Conservation (phyloP, 2,797 vertebrate species). For the Parotocinclus haroldoi region DNA sequence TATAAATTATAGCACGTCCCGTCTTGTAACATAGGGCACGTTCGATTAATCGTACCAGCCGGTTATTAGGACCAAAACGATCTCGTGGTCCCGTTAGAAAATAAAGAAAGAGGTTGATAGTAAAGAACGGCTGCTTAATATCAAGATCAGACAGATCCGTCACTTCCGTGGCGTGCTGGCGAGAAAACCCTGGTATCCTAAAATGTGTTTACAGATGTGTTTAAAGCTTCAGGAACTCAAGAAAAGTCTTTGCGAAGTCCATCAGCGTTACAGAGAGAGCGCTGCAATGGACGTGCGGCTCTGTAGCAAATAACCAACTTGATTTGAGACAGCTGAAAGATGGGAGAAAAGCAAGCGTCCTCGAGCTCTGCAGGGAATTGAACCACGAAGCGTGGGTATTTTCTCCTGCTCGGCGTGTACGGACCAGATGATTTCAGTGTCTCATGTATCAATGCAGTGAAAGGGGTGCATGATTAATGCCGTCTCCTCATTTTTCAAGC, state of each 20-base stretch:
- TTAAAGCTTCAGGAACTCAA: slow-evolving; percentile 56
- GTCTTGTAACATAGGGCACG: too few species aligned
- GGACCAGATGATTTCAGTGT: slow-evolving; percentile 83
- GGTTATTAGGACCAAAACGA: too few species aligned
- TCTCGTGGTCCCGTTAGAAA: too few species aligned
- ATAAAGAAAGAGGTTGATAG: too few species aligned
- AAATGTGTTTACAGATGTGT: slow-evolving; percentile 36
- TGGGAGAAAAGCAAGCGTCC: slow-evolving; percentile 74
- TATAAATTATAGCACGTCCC: too few species aligned
- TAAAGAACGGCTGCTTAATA: too few species aligned
- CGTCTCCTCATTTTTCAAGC: slow-evolving; percentile 72
- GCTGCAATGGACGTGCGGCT: slow-evolving; percentile 80
- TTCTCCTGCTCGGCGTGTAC: slow-evolving; percentile 74
- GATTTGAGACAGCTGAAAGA: slow-evolving; percentile 90
- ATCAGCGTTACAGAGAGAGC: slow-evolving; percentile 62
- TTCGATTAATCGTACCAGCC: too few species aligned
- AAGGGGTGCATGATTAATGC: slow-evolving; percentile 86
- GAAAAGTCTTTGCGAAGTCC: slow-evolving; percentile 59
- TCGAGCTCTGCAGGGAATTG: slow-evolving; percentile 82
- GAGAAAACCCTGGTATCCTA: slow-evolving; percentile 23
- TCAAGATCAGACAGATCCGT: slow-evolving; percentile 33
- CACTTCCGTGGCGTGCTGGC: slow-evolving; percentile 11
- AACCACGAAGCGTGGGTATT: slow-evolving; percentile 87
- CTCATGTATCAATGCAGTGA: slow-evolving; percentile 76
- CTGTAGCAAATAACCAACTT: slow-evolving; percentile 85